Evolutionary conservation across 2,797 vertebrate genomes (phyloP).

Genomic region (Coregonus sp.): DNA sequence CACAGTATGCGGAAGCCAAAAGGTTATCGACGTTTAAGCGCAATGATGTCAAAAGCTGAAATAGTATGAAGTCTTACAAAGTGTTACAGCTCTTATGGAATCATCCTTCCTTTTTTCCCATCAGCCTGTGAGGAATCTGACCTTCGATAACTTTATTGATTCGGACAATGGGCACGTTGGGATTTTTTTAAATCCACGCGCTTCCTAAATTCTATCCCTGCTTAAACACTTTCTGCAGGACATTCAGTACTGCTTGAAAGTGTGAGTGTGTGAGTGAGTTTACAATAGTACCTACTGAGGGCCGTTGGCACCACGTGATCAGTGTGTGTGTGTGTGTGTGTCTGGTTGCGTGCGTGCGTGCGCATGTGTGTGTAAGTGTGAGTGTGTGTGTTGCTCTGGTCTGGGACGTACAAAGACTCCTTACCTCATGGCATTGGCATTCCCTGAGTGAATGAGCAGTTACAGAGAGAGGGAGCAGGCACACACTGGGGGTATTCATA

Average conservation of each 20-base stretch:
- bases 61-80: not conserved
- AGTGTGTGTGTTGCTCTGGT: conserved; percentile 24
- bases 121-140: not conserved
- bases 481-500: conserved; percentile 54
- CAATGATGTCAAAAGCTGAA: not conserved
- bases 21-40: not conserved
- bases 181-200: not conserved
- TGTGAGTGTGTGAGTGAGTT: conserved; percentile 26
- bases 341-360: not conserved
- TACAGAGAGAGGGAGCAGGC: not conserved
- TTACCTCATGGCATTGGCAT: conserved; percentile 28
- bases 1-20: not conserved
- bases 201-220: not conserved
- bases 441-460: conserved; percentile 19
- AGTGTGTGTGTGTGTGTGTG: conserved; percentile 15
- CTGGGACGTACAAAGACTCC: conserved; percentile 31
- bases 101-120: not conserved
- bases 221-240: not conserved
- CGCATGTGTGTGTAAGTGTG: conserved; percentile 1
- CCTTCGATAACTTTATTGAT: not conserved
- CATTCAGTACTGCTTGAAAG: not conserved
- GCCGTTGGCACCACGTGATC: not conserved
- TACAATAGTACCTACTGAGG: not conserved
- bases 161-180: not conserved
- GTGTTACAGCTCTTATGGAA: not conserved